A percentile compares a stretch with the other conserved stretches of the same genome.
These are phyloP conservation scores for Xerus rutilus DNA, from an alignment of 2,797 vertebrate genomes.

Conservation along the genomic window DNA sequence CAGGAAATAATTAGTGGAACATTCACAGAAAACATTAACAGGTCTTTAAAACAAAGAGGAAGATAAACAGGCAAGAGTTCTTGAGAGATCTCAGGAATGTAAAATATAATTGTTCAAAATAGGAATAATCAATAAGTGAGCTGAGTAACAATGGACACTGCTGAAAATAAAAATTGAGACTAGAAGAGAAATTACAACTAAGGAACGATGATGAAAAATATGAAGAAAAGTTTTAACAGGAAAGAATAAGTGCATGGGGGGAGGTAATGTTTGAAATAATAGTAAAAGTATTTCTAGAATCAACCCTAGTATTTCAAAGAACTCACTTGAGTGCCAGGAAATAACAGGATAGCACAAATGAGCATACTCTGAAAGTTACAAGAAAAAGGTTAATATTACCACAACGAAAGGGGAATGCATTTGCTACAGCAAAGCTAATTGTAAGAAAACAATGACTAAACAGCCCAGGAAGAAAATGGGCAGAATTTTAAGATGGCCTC, in stretches of 20 bases:
- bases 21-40: not conserved
- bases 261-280: not conserved
- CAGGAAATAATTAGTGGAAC: not conserved
- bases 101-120: not conserved
- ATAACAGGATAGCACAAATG: not conserved
- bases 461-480: not conserved
- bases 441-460: not conserved
- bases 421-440: not conserved
- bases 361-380: not conserved
- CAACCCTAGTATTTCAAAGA: conserved; percentile 14
- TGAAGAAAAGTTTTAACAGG: not conserved
- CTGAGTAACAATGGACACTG: not conserved
- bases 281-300: not conserved
- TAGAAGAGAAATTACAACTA: not conserved
- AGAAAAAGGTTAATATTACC: not conserved
- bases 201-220: not conserved
- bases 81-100: not conserved
- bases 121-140: not conserved
- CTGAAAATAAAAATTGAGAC: not conserved
- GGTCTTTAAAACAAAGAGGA: not conserved
- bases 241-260: not conserved
- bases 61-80: not conserved
- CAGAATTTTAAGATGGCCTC: not conserved
- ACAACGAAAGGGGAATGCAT: not conserved
- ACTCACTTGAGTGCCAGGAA: not conserved